A percentile compares a stretch with the other conserved stretches of the same genome.
Conservation (phyloP, 2,797 vertebrate species). For the Hafferia zeledoni region DNA sequence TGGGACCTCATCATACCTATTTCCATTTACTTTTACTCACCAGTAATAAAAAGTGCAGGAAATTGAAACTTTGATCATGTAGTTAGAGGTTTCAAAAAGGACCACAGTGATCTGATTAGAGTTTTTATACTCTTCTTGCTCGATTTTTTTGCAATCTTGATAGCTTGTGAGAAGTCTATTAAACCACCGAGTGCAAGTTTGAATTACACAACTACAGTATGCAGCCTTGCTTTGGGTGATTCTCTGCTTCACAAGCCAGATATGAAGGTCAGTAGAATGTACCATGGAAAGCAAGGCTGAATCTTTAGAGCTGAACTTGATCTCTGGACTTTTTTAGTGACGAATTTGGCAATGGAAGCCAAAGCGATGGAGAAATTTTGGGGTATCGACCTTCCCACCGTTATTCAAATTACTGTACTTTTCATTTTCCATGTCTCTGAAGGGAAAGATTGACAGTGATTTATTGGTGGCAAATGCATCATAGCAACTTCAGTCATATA, state of each 20-base stretch:
- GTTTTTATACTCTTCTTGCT: neutral
- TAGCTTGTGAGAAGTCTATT: conserved; percentile 27
- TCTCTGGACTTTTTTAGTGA: conserved; percentile 37
- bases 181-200: neutral
- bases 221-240: neutral
- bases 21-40: neutral
- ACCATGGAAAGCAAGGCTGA: conserved; percentile 13
- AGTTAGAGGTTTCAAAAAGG: conserved; percentile 43
- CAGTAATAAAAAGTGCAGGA: conserved; percentile 43
- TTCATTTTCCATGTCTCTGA: conserved; percentile 70
- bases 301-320: neutral
- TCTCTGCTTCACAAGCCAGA: neutral
- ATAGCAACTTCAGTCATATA: conserved; percentile 64
- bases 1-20: neutral
- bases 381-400: conserved; percentile 65
- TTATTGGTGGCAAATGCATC: conserved; percentile 59
- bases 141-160: conserved; percentile 2
- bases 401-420: conserved; percentile 71
- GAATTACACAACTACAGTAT: neutral
- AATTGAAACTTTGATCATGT: conserved; percentile 43
- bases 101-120: conserved; percentile 48
- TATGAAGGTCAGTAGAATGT: neutral
- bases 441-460: conserved; percentile 75
- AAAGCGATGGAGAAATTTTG: conserved; percentile 61
- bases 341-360: conserved; percentile 35